Evolutionary conservation across 2,888 invertebrate genomes (phyloP).

Genomic region (Himalopsyche anomala): DNA sequence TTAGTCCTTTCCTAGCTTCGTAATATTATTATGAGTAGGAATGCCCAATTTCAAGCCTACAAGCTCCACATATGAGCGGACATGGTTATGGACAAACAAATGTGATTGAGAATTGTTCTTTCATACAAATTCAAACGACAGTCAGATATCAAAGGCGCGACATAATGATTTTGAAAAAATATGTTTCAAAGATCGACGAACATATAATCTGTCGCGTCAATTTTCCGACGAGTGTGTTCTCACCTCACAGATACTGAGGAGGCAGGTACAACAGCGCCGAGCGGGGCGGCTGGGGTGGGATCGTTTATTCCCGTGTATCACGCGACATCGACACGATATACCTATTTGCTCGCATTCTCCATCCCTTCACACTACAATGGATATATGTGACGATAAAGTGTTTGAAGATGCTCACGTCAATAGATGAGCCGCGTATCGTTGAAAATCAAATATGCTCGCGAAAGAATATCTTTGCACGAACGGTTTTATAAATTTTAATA

Average conservation of each 20-base stretch:
- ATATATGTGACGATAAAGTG: constrained; percentile 27
- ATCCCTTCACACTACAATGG: constrained; percentile 7
- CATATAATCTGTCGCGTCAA: background rate
- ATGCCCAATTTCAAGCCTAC: too few species aligned
- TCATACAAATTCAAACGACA: too few species aligned
- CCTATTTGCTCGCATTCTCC: constrained; percentile 26
- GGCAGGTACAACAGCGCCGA: background rate
- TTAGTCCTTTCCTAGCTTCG: too few species aligned
- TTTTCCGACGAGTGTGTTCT: background rate
- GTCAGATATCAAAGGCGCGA: too few species aligned
- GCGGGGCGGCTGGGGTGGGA: background rate
- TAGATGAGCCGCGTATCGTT: background rate
- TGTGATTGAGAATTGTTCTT: too few species aligned
- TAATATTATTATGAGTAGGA: too few species aligned
- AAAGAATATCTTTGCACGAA: constrained; percentile 6
- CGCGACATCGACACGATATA: constrained; percentile 12
- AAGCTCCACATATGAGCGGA: too few species aligned
- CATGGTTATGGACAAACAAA: too few species aligned
- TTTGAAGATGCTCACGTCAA: constrained; percentile 28
- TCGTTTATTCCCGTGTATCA: constrained; percentile 29
- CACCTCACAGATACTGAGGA: background rate
- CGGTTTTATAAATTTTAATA: background rate
- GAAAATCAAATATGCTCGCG: constrained; percentile 27
- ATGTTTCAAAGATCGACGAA: background rate
- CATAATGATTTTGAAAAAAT: background rate